Base-by-base conservation (phyloP, 2,888 invertebrate genomes). In the Apamea monoglypha region DNA sequence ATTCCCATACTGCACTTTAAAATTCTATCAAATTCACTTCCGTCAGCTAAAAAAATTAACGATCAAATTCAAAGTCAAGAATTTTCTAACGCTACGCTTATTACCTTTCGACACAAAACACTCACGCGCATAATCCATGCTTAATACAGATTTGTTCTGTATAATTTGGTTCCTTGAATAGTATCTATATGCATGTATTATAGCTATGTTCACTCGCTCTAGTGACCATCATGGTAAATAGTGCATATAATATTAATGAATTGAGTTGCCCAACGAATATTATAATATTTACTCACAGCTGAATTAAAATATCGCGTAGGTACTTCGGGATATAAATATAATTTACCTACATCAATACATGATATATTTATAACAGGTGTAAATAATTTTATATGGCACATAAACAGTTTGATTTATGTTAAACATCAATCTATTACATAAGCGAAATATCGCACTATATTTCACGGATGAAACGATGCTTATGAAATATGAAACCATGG, bases 111-210 rank as follows among this genome's bases (percentile, higher is more conserved):
- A 36, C 36, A 59, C 16, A 61, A 44, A 68, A 76, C 47, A 76
- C 40, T 73, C 61, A 63, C n/a, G 59, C 71, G 44, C 76, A 74
- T 50, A 56, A 67, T 59, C 12, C 16, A 70, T 53, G 56, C 71
- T 10, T 78, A 83, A 73, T 63, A 86, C 29, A 83, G 47, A 83
- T 83, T 74, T 21, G 53, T 74, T 71, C 29, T 78, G 50, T 74
- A 83, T 64, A 83, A 82, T 86, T 86, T 44, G 18, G 50, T 86
- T 72, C 44, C 64, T 72, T 68, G 67, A 63, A 40, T 74, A 63
- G 29, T 71, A 63, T 73, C 0, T 21, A 25, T n/a, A 36, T 59
- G 44, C 44, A 56, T 73, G 64, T 50, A 72, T 32, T 64, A 73
- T 29, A 61, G n/a, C 32, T 40, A 73, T 72, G 50, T 56, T 56